phyloP scores from a whole-genome alignment of 2,797 vertebrate genomes.

The Onychomys arenicola region DNA sequence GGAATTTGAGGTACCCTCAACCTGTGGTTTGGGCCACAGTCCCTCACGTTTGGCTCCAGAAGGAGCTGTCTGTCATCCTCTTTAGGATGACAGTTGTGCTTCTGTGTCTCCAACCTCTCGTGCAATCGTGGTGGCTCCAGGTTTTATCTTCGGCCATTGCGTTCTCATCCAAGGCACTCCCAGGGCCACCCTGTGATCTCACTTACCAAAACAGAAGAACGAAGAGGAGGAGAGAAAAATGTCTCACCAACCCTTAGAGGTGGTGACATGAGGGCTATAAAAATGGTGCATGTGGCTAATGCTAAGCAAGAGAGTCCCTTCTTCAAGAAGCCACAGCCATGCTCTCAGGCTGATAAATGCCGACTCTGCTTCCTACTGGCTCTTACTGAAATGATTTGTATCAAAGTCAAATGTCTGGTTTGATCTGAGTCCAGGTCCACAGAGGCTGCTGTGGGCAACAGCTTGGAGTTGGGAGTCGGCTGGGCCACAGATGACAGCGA shows the following conservation, averaged over 20 bases:
- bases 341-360: no score
- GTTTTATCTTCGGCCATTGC: background rate
- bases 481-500: background rate
- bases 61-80: background rate
- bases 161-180: background rate
- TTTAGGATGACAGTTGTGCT: background rate
- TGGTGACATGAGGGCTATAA: no score
- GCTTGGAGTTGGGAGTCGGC: background rate
- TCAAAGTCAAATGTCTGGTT: background rate
- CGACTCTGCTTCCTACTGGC: background rate
- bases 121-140: background rate
- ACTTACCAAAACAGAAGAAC: background rate
- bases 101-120: background rate
- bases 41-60: background rate
- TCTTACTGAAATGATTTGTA: background rate
- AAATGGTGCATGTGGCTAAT: fast-evolving
- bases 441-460: no score
- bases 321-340: background rate
- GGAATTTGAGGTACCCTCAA: background rate
- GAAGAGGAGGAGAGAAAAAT: no score
- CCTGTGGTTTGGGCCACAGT: background rate
- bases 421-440: background rate
- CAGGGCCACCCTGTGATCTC: background rate
- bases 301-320: background rate
- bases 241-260: background rate